Base-by-base conservation (phyloP, 2,888 invertebrate genomes). In the Eucera pruinosa region DNA sequence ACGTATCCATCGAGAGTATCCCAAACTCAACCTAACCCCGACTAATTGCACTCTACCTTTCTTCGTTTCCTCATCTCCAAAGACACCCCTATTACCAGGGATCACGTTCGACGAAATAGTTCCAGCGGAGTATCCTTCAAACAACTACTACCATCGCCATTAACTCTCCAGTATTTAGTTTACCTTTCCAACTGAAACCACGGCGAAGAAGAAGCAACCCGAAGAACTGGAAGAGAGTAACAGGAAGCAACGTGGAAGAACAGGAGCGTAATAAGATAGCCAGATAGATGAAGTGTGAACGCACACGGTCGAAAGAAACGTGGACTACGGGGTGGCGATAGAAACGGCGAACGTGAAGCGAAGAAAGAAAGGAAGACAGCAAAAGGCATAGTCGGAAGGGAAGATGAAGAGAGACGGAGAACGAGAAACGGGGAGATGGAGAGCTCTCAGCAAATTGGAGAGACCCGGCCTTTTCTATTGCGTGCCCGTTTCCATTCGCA, bases 401-500 rank as follows among this genome's bases (percentile, higher is more conserved):
- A 36, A 33, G 30, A 15, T 9, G 36, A 36, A 36, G 9, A 36
- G 36, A 9, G 36, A 36, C 36, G n/a, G 33, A 36, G 58, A 25
- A 20, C 20, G 41, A 55, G 45, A 27, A 41, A 41, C 27, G 39
- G 23, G 50, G 67, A 70, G 81, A 81, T 81, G 79, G 85, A 87
- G 87, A 81, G 84, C 87, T 88, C 82, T 84, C 83, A 80, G 83
- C 86, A 88, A 88, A 87, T 88, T 87, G 84, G 85, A 88, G 83
- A 83, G 84, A 74, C 77, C 77, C 77, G 77, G 80, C 77, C 81
- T 85, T 86, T 87, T 88, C 85, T 86, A 86, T 86, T 83, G 84
- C 83, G 78, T 78, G 80, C 80, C 80, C 80, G 81, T 80, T 81
- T 80, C 81, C 77, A 81, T 80, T 80, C 81, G 81, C 77, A 73